Base-by-base conservation (phyloP, 2,888 invertebrate genomes). In the Drosophila merina region DNA sequence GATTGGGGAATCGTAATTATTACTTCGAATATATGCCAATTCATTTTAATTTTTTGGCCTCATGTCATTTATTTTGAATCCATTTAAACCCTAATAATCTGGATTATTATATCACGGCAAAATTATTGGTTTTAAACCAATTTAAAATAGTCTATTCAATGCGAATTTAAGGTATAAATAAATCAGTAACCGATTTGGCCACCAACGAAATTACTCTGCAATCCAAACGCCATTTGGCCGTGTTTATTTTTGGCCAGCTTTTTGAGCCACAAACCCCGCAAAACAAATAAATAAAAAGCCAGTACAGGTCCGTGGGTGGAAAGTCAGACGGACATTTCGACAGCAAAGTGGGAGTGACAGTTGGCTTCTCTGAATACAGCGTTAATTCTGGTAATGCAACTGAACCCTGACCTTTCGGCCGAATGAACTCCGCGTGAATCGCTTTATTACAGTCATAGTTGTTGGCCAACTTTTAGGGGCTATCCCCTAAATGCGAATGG, bases 331-430 rank as follows among this genome's bases (percentile, higher is more conserved):
- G 7, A 12, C n/a, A 10, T 25, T 25, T 48, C 33, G 59, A 59
- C 59, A 50, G 33, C n/a, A 26, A 62, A 42, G 44, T 36, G 62
- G 2, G 33, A 6, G 20, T 59, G 62, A 44, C 62, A 59, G 59
- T 30, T 26, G 14, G 20, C 31, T 50, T 30, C 30, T 3, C 30
- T 9, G 36, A 26, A 9, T 5, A 42, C 1, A 6, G 10, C 44
- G 10, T 60, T 63, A 44, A 50, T 60, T 36, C 45, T 36, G 30
- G 36, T 60, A 63, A 50, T 63, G 60, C 63, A 60, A 45, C 33
- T 50, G 63, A 63, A n/a, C 60, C 50, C 36, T 51, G 14, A 63
- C 62, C 45, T 38, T 64, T 38, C 6, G 25, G 4, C 25, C 2
- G 25, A 20, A 20, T 14, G 1, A 40, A 40, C 14, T 9, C 12